Evolutionary conservation across 2,888 invertebrate genomes (phyloP), one percentile per base, ranked within the genome.

Genomic region (Tipula helvola): DNA sequence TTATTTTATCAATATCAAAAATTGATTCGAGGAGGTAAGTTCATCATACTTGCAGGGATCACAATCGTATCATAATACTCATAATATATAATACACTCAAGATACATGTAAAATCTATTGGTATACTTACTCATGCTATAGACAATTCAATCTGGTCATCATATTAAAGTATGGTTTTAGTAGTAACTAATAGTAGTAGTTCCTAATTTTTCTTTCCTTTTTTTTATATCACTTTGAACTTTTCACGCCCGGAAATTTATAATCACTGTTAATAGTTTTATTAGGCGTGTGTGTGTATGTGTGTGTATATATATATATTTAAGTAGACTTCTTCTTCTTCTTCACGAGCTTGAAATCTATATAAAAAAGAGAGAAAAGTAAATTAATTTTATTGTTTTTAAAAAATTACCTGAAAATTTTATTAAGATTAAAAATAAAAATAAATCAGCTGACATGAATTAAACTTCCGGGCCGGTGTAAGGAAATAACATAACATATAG

Each of bases 1-100:
- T 71, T 71, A 71, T 71, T 71, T 71, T 71, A 71, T 71, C 71
- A 71, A 71, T 71, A 71, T 71, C 71, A 71, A 71, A 71, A 71
- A 71, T 28, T 71, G 28, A 71, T 71, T 71, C 71, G 71, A 71
- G 71, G 71, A 71, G 71, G 71, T 71, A 71, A 71, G 71, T 71
- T 71, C 71, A 71, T 71, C 71, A 71, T 71, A 71, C 71, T 71
- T 71, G 71, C 71, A 28, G 71, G 28, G 28, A 71, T 71, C 71
- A 71, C 52, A 57, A 57, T 57, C 52, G 5, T 7, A 57, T 16
- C n/a, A 16, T 12, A 71, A 71, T 10, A 8, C 28, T 16, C n/a
- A 16, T 12, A 71, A 71, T 10, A 8, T 71, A n/a, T n/a, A n/a
- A n/a, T n/a, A 28, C 71, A 71, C 28, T 71, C 28, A 4, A 71